Base-by-base conservation (phyloP, 2,888 invertebrate genomes). In the Mimachlamys varia region DNA sequence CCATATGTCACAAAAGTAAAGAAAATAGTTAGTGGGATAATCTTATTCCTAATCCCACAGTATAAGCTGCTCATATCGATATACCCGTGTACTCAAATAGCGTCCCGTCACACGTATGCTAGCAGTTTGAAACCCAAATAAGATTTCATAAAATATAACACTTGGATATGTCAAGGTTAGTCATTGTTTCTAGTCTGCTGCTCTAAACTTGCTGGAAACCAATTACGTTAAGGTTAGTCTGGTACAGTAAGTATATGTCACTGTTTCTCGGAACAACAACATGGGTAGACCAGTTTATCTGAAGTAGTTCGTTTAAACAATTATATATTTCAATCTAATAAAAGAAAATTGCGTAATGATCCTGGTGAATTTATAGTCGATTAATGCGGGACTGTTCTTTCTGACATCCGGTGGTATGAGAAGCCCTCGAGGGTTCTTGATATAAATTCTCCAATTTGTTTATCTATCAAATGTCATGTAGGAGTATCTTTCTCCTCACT, bases 401-500 rank as follows among this genome's bases (percentile, higher is more conserved):
- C 76, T 27, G 33, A 76, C 76, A 76, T 76, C 76, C 76, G 76
- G 76, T 76, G 76, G 76, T 76, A 76, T 76, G 76, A 27, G 76
- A 76, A 76, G 7, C 33, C 33, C 76, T 76, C 76, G 33, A 27
- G 76, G 33, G 7, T 7, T 76, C 76, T 76, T 27, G 76, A 76
- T 76, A 76, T 76, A 76, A 76, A 76, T 33, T 76, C 76, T 12
- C 76, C 33, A 10, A 62, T 76, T 76, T 76, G 76, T 76, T 76
- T 76, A 76, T 76, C 76, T 76, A 27, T 76, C 76, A 76, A 76
- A 76, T 76, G 76, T 76, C 76, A 76, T 76, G 76, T 76, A 76
- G 33, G 33, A 76, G 76, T 76, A 27, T 27, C 27, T 76, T 76
- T 76, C 76, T 76, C 33, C 33, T 76, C 76, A 76, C 76, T 33